Evolutionary conservation across 2,888 invertebrate genomes (phyloP).

Genomic region (Steinernema scapterisci): DNA sequence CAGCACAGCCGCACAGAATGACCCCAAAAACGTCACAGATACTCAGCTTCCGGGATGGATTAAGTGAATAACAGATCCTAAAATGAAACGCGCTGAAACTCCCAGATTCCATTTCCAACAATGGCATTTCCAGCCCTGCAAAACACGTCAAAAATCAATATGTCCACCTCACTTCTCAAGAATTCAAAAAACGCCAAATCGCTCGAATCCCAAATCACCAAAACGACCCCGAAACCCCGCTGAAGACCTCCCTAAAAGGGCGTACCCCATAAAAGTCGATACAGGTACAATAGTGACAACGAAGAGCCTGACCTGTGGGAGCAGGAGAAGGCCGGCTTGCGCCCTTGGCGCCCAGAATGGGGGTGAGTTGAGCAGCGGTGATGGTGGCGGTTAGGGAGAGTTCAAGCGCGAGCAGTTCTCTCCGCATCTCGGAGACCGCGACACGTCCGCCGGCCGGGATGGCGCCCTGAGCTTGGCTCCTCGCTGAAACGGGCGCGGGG

Average conservation of each 20-base stretch:
- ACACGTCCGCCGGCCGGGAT: slow-evolving; percentile 6
- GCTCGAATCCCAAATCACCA: not conserved
- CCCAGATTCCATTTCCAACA: too few relatives aligned
- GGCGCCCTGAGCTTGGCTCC: slow-evolving; percentile 24
- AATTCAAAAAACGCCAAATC: not conserved
- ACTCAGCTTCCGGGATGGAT: too few relatives aligned
- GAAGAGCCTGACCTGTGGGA: not conserved
- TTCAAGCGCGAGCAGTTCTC: not conserved
- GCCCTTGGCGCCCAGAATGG: slow-evolving; percentile 7
- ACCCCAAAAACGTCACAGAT: too few relatives aligned
- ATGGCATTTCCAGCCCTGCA: too few relatives aligned
- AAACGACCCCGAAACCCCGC: not conserved
- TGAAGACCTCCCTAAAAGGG: not conserved
- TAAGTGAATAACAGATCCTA: too few relatives aligned
- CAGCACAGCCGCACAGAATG: too few relatives aligned
- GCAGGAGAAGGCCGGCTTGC: not conserved
- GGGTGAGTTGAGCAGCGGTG: not conserved
- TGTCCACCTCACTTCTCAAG: not conserved
- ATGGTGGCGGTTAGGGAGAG: not conserved
- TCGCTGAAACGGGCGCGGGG: not conserved
- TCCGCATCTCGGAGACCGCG: slow-evolving; percentile 8
- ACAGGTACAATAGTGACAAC: not conserved
- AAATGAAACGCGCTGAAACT: too few relatives aligned
- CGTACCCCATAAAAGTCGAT: not conserved
- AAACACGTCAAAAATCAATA: too few relatives aligned